Percentiles rank a stretch among this genome's conserved stretches.
These are phyloP conservation scores for Argopecten irradians DNA, from an alignment of 1,140 invertebrate species.

Conservation along the genomic window DNA sequence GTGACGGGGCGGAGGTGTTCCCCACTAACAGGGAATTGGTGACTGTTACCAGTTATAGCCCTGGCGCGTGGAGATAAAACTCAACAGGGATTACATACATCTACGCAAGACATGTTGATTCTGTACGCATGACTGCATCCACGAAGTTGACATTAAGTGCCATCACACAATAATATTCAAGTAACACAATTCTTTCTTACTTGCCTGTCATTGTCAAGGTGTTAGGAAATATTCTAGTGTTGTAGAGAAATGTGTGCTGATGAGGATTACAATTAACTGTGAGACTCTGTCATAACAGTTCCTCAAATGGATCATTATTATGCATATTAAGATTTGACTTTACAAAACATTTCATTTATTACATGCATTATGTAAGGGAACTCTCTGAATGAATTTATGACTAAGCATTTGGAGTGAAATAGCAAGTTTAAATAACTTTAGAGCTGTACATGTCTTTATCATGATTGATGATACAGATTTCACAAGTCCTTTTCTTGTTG, in stretches of 20 bases:
- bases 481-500: neutral
- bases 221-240: neutral
- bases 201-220: conserved; percentile 15
- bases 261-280: neutral
- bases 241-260: neutral
- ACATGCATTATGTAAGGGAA: neutral
- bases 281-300: neutral
- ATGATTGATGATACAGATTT: neutral
- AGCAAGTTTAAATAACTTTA: neutral
- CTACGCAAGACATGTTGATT: neutral
- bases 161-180: neutral
- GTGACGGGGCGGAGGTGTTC: neutral
- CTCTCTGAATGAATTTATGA: neutral
- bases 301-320: neutral
- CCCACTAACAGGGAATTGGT: neutral
- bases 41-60: neutral
- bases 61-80: neutral
- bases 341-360: neutral
- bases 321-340: neutral
- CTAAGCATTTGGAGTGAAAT: neutral
- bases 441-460: neutral
- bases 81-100: neutral
- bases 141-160: neutral
- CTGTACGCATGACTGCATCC: neutral
- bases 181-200: conserved; percentile 17